phyloP scores from a whole-genome alignment of 2,797 vertebrate genomes.

The Sylvia borin region DNA sequence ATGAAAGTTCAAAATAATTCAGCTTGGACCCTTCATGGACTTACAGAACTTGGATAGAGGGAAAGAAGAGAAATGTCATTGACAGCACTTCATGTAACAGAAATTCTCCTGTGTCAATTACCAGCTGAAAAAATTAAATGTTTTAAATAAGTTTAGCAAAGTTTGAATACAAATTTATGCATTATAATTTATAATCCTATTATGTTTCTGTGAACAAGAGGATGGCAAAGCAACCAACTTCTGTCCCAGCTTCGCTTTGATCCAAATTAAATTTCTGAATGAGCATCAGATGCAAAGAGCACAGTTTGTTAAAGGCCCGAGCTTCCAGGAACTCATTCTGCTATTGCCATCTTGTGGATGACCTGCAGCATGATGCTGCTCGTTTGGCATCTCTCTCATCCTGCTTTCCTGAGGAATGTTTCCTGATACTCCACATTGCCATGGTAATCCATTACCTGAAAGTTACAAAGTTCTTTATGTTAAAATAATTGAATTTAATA shows the following conservation, averaged over 20 bases:
- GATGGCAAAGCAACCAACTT: neutral
- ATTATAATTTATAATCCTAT: neutral
- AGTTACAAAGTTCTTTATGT: neutral
- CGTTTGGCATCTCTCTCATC: neutral
- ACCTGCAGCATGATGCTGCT: neutral
- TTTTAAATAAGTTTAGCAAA: neutral
- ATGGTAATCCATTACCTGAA: neutral
- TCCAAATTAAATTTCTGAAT: constrained; percentile 57
- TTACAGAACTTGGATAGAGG: neutral
- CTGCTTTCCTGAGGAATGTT: neutral
- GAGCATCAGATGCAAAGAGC: neutral
- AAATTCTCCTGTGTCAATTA: neutral
- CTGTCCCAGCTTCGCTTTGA: constrained; percentile 9
- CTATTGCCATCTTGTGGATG: constrained; percentile 75
- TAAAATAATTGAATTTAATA: neutral
- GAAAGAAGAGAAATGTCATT: neutral
- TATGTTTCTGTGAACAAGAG: neutral
- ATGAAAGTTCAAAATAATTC: neutral
- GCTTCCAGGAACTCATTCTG: constrained; percentile 24
- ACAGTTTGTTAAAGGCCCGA: neutral
- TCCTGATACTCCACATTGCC: neutral
- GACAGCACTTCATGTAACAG: neutral
- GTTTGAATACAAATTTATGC: neutral
- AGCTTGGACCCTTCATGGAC: neutral
- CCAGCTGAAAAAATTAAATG: neutral